These are phyloP conservation scores for Fulmarus glacialis DNA, from an alignment of 2,113 vertebrate genomes.

Conservation along the genomic window DNA sequence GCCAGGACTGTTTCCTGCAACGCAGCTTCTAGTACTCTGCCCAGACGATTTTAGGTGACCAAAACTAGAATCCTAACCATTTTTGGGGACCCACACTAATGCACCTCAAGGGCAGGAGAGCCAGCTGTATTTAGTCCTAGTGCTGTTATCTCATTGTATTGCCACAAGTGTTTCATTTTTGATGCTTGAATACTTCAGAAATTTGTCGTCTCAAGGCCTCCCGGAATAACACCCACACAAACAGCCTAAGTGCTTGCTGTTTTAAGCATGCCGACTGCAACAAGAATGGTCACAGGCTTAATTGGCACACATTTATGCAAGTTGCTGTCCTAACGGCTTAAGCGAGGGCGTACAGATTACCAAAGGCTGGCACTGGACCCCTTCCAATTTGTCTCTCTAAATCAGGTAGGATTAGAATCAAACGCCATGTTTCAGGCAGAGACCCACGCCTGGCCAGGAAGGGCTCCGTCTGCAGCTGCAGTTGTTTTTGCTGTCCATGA, in stretches of 20 bases:
- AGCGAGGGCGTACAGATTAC: not conserved
- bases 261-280: not conserved
- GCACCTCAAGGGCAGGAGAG: not conserved
- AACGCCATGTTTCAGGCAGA: not conserved
- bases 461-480: not conserved
- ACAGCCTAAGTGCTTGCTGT: not conserved
- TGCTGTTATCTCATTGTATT: not conserved
- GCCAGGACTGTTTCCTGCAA: not conserved
- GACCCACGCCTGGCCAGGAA: not conserved
- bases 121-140: not conserved
- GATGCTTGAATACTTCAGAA: not conserved
- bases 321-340: slow-evolving; percentile 22
- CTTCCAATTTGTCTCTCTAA: slow-evolving; percentile 35
- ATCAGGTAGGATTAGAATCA: slow-evolving; percentile 49
- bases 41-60: not conserved
- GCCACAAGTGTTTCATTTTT: not conserved
- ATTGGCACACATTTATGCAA: slow-evolving; percentile 17
- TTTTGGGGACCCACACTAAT: not conserved
- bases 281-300: not conserved
- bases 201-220: not conserved
- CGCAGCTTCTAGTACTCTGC: not conserved
- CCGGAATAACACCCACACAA: not conserved
- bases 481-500: not conserved
- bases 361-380: slow-evolving; percentile 1
- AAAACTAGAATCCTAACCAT: not conserved